Base-by-base conservation (phyloP, 2,797 vertebrate species). In the Enteromius radiatus region DNA sequence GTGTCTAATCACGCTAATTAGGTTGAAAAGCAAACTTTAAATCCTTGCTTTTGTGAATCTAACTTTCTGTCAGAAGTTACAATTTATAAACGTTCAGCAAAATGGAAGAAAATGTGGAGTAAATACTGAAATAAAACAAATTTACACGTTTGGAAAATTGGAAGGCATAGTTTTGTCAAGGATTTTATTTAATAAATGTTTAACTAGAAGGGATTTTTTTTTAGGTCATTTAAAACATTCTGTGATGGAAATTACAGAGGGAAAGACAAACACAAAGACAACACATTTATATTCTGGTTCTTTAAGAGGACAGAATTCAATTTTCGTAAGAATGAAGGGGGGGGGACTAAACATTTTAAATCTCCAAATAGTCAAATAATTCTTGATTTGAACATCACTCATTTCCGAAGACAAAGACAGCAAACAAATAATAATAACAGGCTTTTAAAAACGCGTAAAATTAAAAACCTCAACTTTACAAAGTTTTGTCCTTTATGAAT, bases 1-100 rank as follows among this genome's bases (percentile, higher is more conserved):
- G 26, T 71, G 26, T 70, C 54, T 84, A 84, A 83, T 82, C 83
- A 82, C 70, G 56, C 28, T 83, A 85, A 85, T 83, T 73, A 73
- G 76, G 5, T 43, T 64, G 45, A 31, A 70, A 68, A 54, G 28
- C 26, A 43, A 54, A 76, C 54, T 73, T 78, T 61, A 19, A n/a
- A 14, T 45, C 26, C 7, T 49, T 54, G 38, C 11, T 31, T 8
- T 23, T 47, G 47, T 63, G 0, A 76, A 43, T 9, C 33, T 9
- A 47, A 81, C 67, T 84, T 70, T 67, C 56, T 17, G 63, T 52
- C 4, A 28, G 8, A 77, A 23, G 59, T 64, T 33, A 47, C 28
- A 8, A 64, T 64, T 3, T 4, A 11, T 33, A 23, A 45, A 43
- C 23, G n/a, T n/a, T 70, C 38, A 17, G 11, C 70, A 2, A 59